phyloP scores from a whole-genome alignment of 2,888 invertebrate species.

The Mantis religiosa region DNA sequence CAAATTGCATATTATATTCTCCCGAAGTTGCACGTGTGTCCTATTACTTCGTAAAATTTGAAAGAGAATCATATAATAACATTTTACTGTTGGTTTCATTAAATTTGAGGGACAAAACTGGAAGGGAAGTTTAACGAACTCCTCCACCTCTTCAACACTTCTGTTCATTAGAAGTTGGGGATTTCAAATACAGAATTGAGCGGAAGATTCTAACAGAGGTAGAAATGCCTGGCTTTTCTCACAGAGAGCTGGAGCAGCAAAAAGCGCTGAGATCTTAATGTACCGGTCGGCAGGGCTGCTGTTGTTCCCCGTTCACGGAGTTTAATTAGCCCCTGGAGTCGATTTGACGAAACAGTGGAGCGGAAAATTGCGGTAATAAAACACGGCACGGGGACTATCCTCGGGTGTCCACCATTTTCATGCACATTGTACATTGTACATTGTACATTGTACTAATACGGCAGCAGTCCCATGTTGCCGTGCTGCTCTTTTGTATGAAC shows the following conservation, averaged over 20 bases:
- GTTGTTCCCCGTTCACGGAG: not conserved
- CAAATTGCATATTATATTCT: too few species aligned
- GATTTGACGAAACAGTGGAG: not conserved
- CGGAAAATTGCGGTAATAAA: not conserved
- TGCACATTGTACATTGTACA: not conserved
- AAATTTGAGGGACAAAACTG: too few species aligned
- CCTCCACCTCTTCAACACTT: not conserved
- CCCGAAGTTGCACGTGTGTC: too few species aligned
- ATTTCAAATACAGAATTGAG: not conserved
- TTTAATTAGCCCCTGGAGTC: not conserved
- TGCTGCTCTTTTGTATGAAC: too few species aligned
- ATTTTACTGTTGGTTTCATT: too few species aligned
- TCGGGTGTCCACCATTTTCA: not conserved
- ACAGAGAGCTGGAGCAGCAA: not conserved
- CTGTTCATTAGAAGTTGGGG: not conserved
- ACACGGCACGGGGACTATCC: not conserved
- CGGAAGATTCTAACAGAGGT: not conserved
- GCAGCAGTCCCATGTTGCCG: too few species aligned
- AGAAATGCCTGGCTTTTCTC: not conserved
- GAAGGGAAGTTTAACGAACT: not conserved
- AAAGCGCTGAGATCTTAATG: not conserved
- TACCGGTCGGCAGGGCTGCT: not conserved
- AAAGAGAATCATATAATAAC: too few species aligned
- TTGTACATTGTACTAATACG: too few species aligned
- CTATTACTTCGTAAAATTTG: too few species aligned